A percentile compares a stretch with the other conserved stretches of the same genome.
These are phyloP conservation scores for Nomada goodeniana DNA, from an alignment of 2,888 invertebrate species.

Conservation along the genomic window DNA sequence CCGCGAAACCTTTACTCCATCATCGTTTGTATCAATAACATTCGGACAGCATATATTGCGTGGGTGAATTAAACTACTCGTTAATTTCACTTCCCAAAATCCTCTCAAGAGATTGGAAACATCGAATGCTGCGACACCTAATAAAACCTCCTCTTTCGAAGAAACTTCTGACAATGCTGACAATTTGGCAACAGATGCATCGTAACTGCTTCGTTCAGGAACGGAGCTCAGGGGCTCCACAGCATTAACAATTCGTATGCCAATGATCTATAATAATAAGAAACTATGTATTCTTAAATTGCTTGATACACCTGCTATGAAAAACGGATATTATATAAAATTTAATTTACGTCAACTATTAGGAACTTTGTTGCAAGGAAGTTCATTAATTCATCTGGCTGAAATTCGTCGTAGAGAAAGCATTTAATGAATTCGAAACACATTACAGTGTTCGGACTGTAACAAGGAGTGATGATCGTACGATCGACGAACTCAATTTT, in stretches of 20 bases:
- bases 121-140: conserved; percentile 45
- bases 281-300: neutral
- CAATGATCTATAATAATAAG: conserved; percentile 35
- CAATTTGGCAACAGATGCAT: neutral
- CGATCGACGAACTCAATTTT: conserved; percentile 38
- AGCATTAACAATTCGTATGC: conserved; percentile 10
- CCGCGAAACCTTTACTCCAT: neutral
- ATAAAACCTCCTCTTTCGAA: conserved; percentile 32
- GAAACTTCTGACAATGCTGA: neutral
- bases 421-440: conserved; percentile 48
- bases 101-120: conserved; percentile 50
- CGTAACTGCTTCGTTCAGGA: neutral
- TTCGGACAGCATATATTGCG: neutral
- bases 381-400: conserved; percentile 38
- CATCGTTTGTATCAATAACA: neutral
- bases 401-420: conserved; percentile 42
- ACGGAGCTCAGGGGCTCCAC: neutral
- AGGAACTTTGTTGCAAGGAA: conserved; percentile 39
- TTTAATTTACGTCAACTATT: conserved; percentile 35
- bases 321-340: neutral
- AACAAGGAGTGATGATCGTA: conserved; percentile 33
- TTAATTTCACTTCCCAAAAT: conserved; percentile 43
- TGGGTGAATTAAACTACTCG: conserved; percentile 35
- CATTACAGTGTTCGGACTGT: conserved; percentile 21
- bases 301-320: neutral